phyloP scores from a whole-genome alignment of 2,797 vertebrate species.

The Tauraco hartlaubi region DNA sequence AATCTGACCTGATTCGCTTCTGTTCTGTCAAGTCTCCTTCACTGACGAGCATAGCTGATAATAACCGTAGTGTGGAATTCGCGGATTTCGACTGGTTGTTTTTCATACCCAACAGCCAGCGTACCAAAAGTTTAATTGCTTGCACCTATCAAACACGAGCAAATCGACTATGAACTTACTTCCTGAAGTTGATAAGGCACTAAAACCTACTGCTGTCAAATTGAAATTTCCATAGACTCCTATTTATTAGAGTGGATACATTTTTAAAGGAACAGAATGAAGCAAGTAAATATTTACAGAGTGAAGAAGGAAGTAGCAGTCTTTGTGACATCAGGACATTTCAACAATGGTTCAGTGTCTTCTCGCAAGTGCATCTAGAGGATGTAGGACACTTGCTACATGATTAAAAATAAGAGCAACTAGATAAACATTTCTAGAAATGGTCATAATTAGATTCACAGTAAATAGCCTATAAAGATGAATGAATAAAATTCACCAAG shows the following conservation, averaged over 20 bases:
- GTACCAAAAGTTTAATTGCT: slow-evolving; percentile 97
- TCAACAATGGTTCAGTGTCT: not conserved
- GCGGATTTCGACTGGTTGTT: slow-evolving; percentile 99
- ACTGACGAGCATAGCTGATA: slow-evolving; percentile 98
- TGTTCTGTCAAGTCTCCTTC: slow-evolving; percentile 99
- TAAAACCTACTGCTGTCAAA: not conserved
- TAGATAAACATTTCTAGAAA: not conserved
- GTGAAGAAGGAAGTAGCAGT: not conserved
- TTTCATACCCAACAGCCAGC: slow-evolving; percentile 98
- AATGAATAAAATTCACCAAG: not conserved
- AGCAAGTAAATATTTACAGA: not conserved
- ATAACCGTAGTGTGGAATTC: slow-evolving; percentile 95
- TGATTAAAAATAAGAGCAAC: not conserved
- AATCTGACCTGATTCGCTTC: slow-evolving; percentile 94
- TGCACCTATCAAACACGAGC: slow-evolving; percentile 87
- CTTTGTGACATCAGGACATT: not conserved
- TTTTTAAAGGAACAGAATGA: not conserved
- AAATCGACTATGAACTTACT: not conserved
- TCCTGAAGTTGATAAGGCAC: not conserved
- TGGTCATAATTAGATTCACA: not conserved
- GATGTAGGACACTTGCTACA: not conserved
- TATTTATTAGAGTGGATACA: not conserved
- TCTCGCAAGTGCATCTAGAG: not conserved
- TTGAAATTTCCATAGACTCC: not conserved
- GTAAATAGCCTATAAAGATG: not conserved